Evolutionary conservation across 2,888 invertebrate genomes (phyloP).

Genomic region (Nephrotoma guestfalica): DNA sequence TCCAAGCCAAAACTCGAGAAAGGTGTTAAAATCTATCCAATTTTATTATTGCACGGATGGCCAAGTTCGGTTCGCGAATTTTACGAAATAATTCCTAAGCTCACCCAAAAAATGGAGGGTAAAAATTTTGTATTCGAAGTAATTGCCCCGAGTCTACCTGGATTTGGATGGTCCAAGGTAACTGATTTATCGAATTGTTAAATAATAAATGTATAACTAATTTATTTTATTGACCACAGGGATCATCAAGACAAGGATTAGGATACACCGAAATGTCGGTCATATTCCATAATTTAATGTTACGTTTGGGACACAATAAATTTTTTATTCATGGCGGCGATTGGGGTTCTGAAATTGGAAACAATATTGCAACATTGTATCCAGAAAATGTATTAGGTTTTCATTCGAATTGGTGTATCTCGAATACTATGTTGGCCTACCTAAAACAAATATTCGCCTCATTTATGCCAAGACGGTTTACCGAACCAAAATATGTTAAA

Average conservation of each 20-base stretch:
- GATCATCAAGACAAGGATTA: conserved; percentile 40
- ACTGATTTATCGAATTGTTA: conserved; percentile 8
- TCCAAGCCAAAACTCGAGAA: conserved; percentile 37
- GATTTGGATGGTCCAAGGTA: conserved; percentile 55
- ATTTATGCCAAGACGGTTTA: conserved; percentile 37
- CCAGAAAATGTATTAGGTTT: conserved; percentile 37
- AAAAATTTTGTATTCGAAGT: conserved; percentile 51
- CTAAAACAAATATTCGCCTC: conserved; percentile 31
- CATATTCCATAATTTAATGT: conserved; percentile 45
- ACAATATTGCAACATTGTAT: conserved; percentile 40
- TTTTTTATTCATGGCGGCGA: conserved; percentile 59
- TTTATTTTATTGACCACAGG: conserved; percentile 22
- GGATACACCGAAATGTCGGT: conserved; percentile 36
- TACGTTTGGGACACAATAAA: conserved; percentile 39
- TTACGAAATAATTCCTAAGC: conserved; percentile 53
- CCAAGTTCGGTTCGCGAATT: conserved; percentile 73
- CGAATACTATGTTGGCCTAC: conserved; percentile 19
- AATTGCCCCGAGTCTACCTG: conserved; percentile 51
- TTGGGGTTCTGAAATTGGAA: conserved; percentile 52
- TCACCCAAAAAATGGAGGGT: conserved; percentile 38
- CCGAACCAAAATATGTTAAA: conserved; percentile 31
- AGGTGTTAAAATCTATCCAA: conserved; percentile 38
- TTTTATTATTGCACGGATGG: conserved; percentile 72
- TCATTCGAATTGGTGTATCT: conserved; percentile 43
- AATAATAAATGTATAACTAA: background rate